A percentile compares a stretch with the other conserved stretches of the same genome.
These are phyloP conservation scores for Ptychochromis oligacanthus DNA, from an alignment of 2,113 vertebrate species.

Conservation along the genomic window DNA sequence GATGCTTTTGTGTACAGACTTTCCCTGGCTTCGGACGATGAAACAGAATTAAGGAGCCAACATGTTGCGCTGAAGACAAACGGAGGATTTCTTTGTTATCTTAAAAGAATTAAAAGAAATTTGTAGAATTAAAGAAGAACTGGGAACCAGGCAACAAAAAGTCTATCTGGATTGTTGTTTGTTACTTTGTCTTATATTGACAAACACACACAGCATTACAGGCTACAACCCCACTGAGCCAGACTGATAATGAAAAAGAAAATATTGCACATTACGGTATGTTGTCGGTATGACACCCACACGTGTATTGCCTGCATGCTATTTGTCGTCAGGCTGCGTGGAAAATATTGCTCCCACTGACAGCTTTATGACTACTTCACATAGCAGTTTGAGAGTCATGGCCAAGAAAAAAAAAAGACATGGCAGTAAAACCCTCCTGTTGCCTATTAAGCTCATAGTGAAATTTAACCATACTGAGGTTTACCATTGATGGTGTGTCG, in stretches of 20 bases:
- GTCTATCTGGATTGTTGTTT: constrained; percentile 3
- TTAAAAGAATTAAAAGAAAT: not conserved
- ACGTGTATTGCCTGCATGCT: constrained; percentile 50
- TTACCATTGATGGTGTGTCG: constrained; percentile 52
- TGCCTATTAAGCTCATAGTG: constrained; percentile 57
- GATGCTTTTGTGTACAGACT: constrained; percentile 26
- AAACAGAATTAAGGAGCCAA: constrained; percentile 17
- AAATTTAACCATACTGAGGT: constrained; percentile 61
- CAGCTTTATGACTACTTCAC: constrained; percentile 71
- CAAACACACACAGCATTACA: constrained; percentile 31
- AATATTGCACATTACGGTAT: constrained; percentile 29
- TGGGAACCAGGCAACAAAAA: not conserved
- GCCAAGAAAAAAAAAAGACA: constrained; percentile 62
- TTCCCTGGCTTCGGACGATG: constrained; percentile 10
- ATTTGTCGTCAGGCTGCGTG: constrained; percentile 62
- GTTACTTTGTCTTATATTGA: constrained; percentile 8
- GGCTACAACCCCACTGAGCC: not conserved
- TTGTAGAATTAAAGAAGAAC: not conserved
- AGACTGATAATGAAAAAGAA: constrained; percentile 29
- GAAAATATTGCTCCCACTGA: constrained; percentile 68
- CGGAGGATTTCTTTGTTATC: not conserved
- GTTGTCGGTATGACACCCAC: constrained; percentile 60
- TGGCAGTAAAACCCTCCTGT: constrained; percentile 66
- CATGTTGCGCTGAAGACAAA: constrained; percentile 13
- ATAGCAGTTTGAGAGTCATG: constrained; percentile 53